Base-by-base conservation (phyloP, 2,888 invertebrate species). In the Lasioglossum lativentre region DNA sequence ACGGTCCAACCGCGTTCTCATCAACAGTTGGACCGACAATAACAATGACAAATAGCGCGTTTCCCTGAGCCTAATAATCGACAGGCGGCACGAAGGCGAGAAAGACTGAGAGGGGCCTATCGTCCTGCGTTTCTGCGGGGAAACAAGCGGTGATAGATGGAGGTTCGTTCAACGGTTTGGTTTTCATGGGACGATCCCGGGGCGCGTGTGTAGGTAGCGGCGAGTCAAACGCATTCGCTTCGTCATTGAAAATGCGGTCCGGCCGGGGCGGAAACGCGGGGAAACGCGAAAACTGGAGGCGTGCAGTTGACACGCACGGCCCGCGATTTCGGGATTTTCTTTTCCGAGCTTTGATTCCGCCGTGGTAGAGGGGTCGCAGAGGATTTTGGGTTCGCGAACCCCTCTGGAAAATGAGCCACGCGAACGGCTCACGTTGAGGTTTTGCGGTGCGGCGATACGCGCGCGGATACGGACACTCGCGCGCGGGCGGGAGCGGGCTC, bases 391-490 rank as follows among this genome's bases (percentile, higher is more conserved):
- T 19, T 73, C 5, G 59, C 40, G 23, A 71, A 68, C 82, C 80
- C 80, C 47, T 42, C 19, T 63, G 85, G 84, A 89, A 91, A 90
- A 91, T 90, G 91, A 90, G 83, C 91, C 87, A 86, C 75, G 80
- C 75, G 80, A 70, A 68, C 81, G 78, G 84, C 80, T 76, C 80
- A 76, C 83, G 90, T 83, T 90, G 90, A 87, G 90, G 86, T 90
- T 90, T 90, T 91, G 90, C 86, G 90, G 90, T 90, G 70, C 73
- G 76, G 82, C 80, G 87, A 86, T 86, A 90, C 87, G 78, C 81
- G 86, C 63, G 80, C 71, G 70, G 79, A 68, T 76, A 79, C 75
- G 71, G 38, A 70, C 72, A 66, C 70, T 70, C 76, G 80, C 76
- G 84, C 23, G 68, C 12, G 12, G 23, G 10, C 12, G 68, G 4